Percentiles rank a stretch among this genome's conserved stretches.
These are phyloP conservation scores for Gymnocephalus cernua DNA, from an alignment of 2,113 vertebrate species.

Conservation along the genomic window DNA sequence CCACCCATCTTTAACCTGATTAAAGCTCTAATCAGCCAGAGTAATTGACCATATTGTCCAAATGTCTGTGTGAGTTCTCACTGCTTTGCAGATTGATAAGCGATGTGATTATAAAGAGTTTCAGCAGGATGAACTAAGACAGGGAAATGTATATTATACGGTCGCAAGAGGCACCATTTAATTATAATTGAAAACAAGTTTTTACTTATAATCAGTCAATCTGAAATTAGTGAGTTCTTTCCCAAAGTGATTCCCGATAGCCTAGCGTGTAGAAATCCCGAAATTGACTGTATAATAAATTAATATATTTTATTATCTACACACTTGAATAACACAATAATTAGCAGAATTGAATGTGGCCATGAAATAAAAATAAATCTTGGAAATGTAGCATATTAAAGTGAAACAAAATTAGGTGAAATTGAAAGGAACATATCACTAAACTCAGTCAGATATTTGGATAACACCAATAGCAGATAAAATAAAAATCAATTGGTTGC, in stretches of 20 bases:
- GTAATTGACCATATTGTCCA: no score
- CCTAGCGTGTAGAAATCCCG: neutral
- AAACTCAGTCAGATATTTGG: neutral
- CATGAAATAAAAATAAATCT: slow-evolving; percentile 1
- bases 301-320: slow-evolving; percentile 1
- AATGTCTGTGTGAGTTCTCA: no score
- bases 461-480: neutral
- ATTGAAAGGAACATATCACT: neutral
- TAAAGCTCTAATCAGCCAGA: neutral
- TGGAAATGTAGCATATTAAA: neutral
- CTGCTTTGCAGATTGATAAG: no score
- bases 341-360: slow-evolving; percentile 25
- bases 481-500: neutral
- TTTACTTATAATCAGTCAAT: slow-evolving; percentile 13
- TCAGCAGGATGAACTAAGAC: slow-evolving; percentile 1
- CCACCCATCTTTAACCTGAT: neutral
- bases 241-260: slow-evolving; percentile 6
- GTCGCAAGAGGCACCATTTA: neutral
- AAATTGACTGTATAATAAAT: slow-evolving; percentile 6
- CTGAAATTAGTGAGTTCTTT: slow-evolving; percentile 16
- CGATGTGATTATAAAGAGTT: neutral
- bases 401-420: slow-evolving; percentile 9
- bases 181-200: neutral
- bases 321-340: slow-evolving; percentile 28
- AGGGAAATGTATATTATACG: slow-evolving; percentile 8